Percentiles rank a stretch among this genome's conserved stretches.
These are phyloP conservation scores for Ricordea florida DNA, from an alignment of 92 coral and sea anemone species.

Conservation along the genomic window DNA sequence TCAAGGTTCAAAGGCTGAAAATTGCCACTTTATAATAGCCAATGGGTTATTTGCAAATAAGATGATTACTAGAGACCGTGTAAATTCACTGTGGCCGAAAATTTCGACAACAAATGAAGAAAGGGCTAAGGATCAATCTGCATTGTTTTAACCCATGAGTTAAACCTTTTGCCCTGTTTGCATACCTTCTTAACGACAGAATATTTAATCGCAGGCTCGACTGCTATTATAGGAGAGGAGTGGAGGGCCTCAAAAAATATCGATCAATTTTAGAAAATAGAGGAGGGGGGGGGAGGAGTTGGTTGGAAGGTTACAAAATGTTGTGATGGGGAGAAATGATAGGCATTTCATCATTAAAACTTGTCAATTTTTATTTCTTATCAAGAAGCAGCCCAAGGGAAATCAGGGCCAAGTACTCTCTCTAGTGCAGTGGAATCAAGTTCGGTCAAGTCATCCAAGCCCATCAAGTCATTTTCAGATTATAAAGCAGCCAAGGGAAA, in stretches of 20 bases:
- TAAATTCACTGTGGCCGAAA: too few relatives aligned
- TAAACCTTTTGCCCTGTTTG: too few relatives aligned
- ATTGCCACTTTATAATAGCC: too few relatives aligned
- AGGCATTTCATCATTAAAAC: neutral
- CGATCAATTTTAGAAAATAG: neutral
- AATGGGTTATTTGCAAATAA: too few relatives aligned
- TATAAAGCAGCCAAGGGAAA: conserved; percentile 25
- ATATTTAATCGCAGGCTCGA: neutral
- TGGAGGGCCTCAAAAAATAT: neutral
- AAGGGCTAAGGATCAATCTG: too few relatives aligned
- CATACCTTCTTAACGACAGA: too few relatives aligned
- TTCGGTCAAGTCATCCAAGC: conserved; percentile 19
- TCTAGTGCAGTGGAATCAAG: conserved; percentile 42
- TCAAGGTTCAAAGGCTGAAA: too few relatives aligned
- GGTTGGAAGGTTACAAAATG: neutral
- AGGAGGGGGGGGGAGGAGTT: neutral
- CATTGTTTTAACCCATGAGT: too few relatives aligned
- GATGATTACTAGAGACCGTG: too few relatives aligned
- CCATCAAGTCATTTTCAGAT: conserved; percentile 22
- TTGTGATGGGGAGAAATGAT: neutral
- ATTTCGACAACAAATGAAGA: too few relatives aligned
- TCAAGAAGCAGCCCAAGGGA: conserved; percentile 15
- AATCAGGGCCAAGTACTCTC: conserved; percentile 14
- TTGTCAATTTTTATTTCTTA: conserved; percentile 10
- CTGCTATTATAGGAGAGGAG: neutral